Evolutionary conservation across 35 echinoderm and acorn worm genomes (phyloP), one percentile per base, ranked within the genome.

Genomic region (Hemicentrotus pulcherrimus): DNA sequence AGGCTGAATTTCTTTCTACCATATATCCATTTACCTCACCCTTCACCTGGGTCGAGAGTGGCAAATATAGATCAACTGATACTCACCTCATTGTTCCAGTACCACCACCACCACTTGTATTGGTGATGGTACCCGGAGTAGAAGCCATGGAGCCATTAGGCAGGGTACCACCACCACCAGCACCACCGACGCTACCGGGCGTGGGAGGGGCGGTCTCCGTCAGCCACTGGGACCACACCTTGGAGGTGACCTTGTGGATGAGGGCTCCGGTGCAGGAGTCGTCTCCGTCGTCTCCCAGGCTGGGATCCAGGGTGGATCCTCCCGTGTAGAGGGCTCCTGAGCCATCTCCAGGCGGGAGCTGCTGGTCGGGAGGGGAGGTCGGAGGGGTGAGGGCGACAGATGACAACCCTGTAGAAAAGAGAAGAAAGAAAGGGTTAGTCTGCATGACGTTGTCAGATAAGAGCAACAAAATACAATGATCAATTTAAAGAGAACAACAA

Each of bases 331-430:
- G 48, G 94, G 55, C 86, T 70, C 87, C 86, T 33, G 96, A 50
- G 47, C 65, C 94, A 85, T 96, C 96, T 18, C 96, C 97, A 6
- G 95, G 95, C 13, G 95, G 95, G n/a, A 97, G 61, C 32, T 94
- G 95, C 85, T 98, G 97, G 46, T 99, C 98, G 32, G 96, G 98
- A 28, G 97, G 97, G 16, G 98, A 99, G 85, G 96, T 99, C 16
- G 98, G 98, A 52, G 98, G 97, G 24, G 98, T 98, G 46, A 98
- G 52, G 31, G 96, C 86, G 15, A 97, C 95, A 3, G 95, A 96
- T 14, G 96, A 96, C 50, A 94, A 89, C 18, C 95, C 96, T 97
- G 48, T 47, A 90, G 32, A 32, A 7, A 90, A 47, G 24, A 28
- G 11, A 28, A 78, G 6, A 22, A 78, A 78, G 65, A 78, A 22